Conservation (phyloP, 2,113 vertebrate species). For the Upupa epops region DNA sequence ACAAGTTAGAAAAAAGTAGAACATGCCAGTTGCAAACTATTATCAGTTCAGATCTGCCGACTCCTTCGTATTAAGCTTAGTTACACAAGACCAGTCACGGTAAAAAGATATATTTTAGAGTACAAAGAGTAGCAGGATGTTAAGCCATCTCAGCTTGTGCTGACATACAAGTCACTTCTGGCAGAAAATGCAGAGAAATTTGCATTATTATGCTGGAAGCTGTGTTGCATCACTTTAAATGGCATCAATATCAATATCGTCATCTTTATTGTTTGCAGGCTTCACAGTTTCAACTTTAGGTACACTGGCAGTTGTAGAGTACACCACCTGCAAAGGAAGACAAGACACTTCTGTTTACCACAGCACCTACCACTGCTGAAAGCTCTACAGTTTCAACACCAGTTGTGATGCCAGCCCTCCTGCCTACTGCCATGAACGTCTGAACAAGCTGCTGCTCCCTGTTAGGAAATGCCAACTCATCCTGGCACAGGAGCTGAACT, state of each 20-base stretch:
- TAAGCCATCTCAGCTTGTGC: constrained; percentile 76
- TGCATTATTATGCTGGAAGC: constrained; percentile 73
- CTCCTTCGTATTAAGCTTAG: constrained; percentile 76
- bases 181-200: constrained; percentile 70
- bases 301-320: constrained; percentile 89
- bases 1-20: constrained; percentile 76
- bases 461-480: neutral
- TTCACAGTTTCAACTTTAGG: constrained; percentile 96
- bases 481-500: accelerated
- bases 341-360: neutral
- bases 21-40: constrained; percentile 83
- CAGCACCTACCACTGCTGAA: neutral
- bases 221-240: constrained; percentile 81
- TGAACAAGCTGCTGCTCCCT: accelerated
- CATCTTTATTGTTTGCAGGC: constrained; percentile 86
- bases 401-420: neutral
- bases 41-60: constrained; percentile 73
- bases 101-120: constrained; percentile 73
- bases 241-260: constrained; percentile 98
- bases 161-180: constrained; percentile 79
- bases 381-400: neutral
- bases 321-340: constrained; percentile 86
- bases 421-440: accelerated
- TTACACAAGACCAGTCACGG: constrained; percentile 79
- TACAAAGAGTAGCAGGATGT: constrained; percentile 78